Evolutionary conservation across 2,113 vertebrate genomes (phyloP).

Genomic region (Chaetura pelagica): DNA sequence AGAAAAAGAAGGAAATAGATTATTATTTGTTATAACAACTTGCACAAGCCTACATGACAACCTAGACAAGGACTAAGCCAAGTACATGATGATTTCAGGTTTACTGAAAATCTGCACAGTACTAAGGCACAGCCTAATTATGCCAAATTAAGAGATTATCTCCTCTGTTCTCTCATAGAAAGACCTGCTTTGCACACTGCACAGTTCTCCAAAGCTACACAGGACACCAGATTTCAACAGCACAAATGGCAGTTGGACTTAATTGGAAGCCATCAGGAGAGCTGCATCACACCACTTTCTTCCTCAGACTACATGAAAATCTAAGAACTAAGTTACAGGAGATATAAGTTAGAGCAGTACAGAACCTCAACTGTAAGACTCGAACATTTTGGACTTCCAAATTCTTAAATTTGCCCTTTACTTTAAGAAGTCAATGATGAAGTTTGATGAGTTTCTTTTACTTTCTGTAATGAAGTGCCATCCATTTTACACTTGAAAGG

Average conservation of each 20-base stretch:
- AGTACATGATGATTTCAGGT: not conserved
- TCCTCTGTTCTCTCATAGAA: not conserved
- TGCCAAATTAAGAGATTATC: not conserved
- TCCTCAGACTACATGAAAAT: slow-evolving; percentile 34
- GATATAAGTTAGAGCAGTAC: slow-evolving; percentile 43
- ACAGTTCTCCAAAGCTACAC: not conserved
- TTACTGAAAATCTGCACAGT: not conserved
- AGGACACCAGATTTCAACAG: not conserved
- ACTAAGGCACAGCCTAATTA: not conserved
- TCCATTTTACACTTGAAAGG: slow-evolving; percentile 90
- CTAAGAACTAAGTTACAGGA: slow-evolving; percentile 34
- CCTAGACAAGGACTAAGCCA: not conserved
- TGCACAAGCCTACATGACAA: not conserved
- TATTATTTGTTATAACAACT: not conserved
- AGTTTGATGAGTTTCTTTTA: slow-evolving; percentile 90
- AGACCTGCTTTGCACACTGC: not conserved
- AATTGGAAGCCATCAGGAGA: slow-evolving; percentile 20
- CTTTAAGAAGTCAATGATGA: slow-evolving; percentile 89
- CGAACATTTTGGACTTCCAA: slow-evolving; percentile 80
- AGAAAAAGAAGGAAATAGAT: accelerated
- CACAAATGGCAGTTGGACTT: slow-evolving; percentile 8
- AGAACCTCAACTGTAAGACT: slow-evolving; percentile 55
- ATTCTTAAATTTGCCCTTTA: slow-evolving; percentile 87
- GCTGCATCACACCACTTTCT: slow-evolving; percentile 20
- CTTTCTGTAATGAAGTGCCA: slow-evolving; percentile 89